These are phyloP conservation scores for Macrobrachium nipponense DNA, from an alignment of 1,140 invertebrate genomes.

Conservation along the genomic window DNA sequence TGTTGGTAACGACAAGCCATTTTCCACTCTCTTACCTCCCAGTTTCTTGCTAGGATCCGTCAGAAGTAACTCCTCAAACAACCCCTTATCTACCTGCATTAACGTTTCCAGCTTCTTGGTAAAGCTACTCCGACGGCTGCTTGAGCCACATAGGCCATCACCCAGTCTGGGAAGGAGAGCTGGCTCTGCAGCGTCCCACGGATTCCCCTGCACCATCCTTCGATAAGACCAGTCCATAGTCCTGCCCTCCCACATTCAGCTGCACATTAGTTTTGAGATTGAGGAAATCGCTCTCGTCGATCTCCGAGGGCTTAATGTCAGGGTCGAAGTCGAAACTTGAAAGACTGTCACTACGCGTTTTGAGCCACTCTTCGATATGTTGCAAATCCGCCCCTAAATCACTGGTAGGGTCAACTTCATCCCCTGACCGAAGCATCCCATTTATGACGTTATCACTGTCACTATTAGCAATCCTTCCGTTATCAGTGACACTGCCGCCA, in stretches of 20 bases:
- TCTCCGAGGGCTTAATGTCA: conserved; percentile 60
- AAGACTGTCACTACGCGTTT: conserved; percentile 64
- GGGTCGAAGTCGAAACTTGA: conserved; percentile 64
- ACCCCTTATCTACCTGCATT: conserved; percentile 59
- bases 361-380: conserved; percentile 65
- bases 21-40: conserved; percentile 39
- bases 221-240: conserved; percentile 37
- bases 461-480: conserved; percentile 48
- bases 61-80: conserved; percentile 62
- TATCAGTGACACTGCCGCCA: conserved; percentile 57
- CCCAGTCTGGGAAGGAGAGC: conserved; percentile 47
- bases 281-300: conserved; percentile 58
- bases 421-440: conserved; percentile 47
- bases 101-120: conserved; percentile 44
- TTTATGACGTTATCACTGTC: conserved; percentile 54
- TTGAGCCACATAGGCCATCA: conserved; percentile 25
- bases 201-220: conserved; percentile 40
- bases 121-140: conserved; percentile 45
- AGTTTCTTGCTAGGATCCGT: conserved; percentile 49
- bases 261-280: conserved; percentile 48
- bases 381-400: conserved; percentile 59
- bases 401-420: conserved; percentile 41
- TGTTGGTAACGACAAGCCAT: conserved; percentile 31
- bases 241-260: conserved; percentile 36
- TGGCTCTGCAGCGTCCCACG: conserved; percentile 33